A percentile compares a stretch with the other conserved stretches of the same genome.
Conservation (phyloP, 2,888 invertebrate genomes). For the Hydrotaea diabolus region DNA sequence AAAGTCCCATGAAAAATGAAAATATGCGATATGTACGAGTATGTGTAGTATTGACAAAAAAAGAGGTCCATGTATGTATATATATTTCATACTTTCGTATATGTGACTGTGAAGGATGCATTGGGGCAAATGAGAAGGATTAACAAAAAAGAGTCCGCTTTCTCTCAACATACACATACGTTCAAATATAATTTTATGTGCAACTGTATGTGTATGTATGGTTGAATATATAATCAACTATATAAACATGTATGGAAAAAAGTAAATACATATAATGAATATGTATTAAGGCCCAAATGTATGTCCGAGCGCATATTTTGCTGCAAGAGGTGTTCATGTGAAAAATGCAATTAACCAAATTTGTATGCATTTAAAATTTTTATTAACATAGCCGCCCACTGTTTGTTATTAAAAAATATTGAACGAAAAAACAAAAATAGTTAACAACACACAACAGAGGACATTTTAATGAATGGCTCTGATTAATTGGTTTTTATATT, state of each 20-base stretch:
- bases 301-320: not conserved
- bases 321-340: constrained; percentile 78
- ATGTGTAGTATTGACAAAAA: constrained; percentile 3
- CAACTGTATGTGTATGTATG: not conserved
- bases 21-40: not conserved
- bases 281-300: not conserved
- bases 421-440: not conserved
- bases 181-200: too few relatives aligned
- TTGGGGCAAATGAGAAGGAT: too few relatives aligned
- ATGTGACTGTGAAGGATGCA: not conserved
- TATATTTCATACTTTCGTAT: not conserved
- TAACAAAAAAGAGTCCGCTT: not conserved
- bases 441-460: not conserved
- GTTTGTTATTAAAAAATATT: too few relatives aligned
- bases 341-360: constrained; percentile 79
- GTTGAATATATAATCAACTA: not conserved
- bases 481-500: constrained; percentile 3
- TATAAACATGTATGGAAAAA: not conserved
- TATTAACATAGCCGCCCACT: constrained; percentile 51
- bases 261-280: constrained; percentile 1
- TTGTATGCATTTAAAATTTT: constrained; percentile 55
- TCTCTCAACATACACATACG: not conserved
- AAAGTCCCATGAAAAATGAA: not conserved
- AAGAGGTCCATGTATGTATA: not conserved
- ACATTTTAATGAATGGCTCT: not conserved